Base-by-base conservation (phyloP, 2,797 vertebrate genomes). In the Cuniculus paca region DNA sequence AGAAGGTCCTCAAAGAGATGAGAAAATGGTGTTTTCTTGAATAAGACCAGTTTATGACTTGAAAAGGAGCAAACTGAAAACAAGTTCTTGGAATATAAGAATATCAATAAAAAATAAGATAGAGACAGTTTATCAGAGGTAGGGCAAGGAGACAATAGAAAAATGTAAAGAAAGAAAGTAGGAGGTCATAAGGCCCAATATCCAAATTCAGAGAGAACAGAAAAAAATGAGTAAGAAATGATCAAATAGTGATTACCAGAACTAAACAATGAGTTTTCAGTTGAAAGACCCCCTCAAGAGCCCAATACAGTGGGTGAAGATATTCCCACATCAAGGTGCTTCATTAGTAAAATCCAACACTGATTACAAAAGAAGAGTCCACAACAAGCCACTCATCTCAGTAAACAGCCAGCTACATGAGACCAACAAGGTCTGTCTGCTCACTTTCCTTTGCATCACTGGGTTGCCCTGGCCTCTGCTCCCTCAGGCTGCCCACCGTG, bases 71-170 rank as follows among this genome's bases (percentile, higher is more conserved):
- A 85, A 80, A 60, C 9, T 22, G 6, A 70, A 60, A 60, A 63
- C 28, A 11, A 88, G 24, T 63, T 84, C 10, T 85, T 91, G 12
- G 60, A 58, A 94, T 91, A 75, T 91, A 78, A 74, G 36, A 88
- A 42, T 81, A 61, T 94, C n/a, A 58, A 6, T 77, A 60, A 88
- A 82, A 88, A 75, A 85, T 85, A 83, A 95, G 74, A 93, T 42
- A 90, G 20, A 90, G 20, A 8, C 24, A 54, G 0, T 78, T 19
- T 89, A 22, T 70, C 26, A 72, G 39, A 88, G 77, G 9, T 26
- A 58, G 1, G n/a, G 6, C 17, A 91, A 81, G 82, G 74, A 82
- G 19, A 54, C 22, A 75, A 54, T 70, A 65, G n/a, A 56, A 87
- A 90, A 89, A 22, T 63, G 14, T 34, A 85, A 90, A 90, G 61